A percentile compares a stretch with the other conserved stretches of the same genome.
These are phyloP conservation scores for Dendrolimus kikuchii DNA, from an alignment of 1,140 invertebrate genomes.

Conservation along the genomic window DNA sequence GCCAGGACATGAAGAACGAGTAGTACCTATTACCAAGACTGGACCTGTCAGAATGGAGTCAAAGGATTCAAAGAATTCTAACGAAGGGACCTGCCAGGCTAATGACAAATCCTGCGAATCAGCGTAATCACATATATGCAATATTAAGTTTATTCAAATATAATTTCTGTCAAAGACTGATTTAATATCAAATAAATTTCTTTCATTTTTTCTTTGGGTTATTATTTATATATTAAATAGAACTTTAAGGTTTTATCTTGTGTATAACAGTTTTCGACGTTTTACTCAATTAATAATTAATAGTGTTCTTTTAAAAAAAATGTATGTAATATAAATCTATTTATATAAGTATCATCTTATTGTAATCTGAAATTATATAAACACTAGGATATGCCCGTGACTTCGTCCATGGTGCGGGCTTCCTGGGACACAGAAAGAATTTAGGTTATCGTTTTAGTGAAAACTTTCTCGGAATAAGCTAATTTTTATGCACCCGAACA, in stretches of 20 bases:
- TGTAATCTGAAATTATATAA: too few relatives aligned
- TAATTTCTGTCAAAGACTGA: constrained; percentile 2
- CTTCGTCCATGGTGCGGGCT: too few relatives aligned
- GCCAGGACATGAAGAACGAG: constrained; percentile 60
- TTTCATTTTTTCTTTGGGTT: not conserved
- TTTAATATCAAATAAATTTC: constrained; percentile 3
- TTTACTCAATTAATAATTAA: too few relatives aligned
- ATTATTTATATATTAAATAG: not conserved
- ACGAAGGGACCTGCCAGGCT: constrained; percentile 17
- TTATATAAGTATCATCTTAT: too few relatives aligned
- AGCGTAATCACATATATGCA: constrained; percentile 2
- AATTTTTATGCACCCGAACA: too few relatives aligned
- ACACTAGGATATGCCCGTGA: too few relatives aligned
- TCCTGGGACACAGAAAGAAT: too few relatives aligned
- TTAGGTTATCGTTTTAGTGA: too few relatives aligned
- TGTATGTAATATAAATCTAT: too few relatives aligned
- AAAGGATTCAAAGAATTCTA: constrained; percentile 16
- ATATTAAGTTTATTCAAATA: not conserved
- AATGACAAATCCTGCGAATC: constrained; percentile 7
- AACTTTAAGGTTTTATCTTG: not conserved
- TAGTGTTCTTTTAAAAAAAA: too few relatives aligned
- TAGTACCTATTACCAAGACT: constrained; percentile 52
- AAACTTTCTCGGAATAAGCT: too few relatives aligned
- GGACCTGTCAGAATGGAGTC: constrained; percentile 45
- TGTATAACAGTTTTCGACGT: too few relatives aligned